Conservation (phyloP, 2,113 vertebrate species). For the Bufo bufo region DNA sequence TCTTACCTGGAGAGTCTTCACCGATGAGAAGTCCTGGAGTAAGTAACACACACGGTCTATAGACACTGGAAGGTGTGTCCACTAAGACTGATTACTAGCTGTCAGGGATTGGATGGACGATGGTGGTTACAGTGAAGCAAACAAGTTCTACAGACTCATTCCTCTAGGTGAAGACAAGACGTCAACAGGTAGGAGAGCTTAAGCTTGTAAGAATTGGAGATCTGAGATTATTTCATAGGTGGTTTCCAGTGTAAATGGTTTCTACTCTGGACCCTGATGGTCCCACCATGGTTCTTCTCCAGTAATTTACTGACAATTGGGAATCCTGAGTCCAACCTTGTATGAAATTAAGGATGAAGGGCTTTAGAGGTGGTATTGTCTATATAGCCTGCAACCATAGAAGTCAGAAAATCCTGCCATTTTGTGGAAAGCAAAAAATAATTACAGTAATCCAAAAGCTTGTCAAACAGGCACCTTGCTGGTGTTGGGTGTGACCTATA, state of each 20-base stretch:
- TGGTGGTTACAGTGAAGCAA: constrained; percentile 2
- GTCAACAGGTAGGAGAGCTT: constrained; percentile 15
- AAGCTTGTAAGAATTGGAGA: not conserved
- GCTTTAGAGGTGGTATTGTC: not conserved
- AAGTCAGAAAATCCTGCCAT: not conserved
- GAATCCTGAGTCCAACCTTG: too few species aligned
- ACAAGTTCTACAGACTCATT: constrained; percentile 22
- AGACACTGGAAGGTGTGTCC: constrained; percentile 24
- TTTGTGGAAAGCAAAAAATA: not conserved
- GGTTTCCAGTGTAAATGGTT: not conserved
- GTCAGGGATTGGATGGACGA: not conserved
- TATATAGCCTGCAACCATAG: not conserved
- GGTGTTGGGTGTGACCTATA: not conserved
- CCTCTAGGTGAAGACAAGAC: constrained; percentile 12
- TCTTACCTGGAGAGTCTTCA: constrained; percentile 25
- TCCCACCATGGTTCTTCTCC: too few species aligned
- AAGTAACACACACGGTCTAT: not conserved
- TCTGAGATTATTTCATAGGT: not conserved
- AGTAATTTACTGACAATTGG: too few species aligned
- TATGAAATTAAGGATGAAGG: too few species aligned
- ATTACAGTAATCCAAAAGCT: not conserved
- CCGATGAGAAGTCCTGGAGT: not conserved
- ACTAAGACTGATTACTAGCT: not conserved
- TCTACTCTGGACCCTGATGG: not conserved
- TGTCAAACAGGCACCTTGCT: not conserved